A percentile compares a stretch with the other conserved stretches of the same genome.
Evolutionary conservation across 1,140 invertebrate species (phyloP).

Genomic region (Lethocerus indicus): DNA sequence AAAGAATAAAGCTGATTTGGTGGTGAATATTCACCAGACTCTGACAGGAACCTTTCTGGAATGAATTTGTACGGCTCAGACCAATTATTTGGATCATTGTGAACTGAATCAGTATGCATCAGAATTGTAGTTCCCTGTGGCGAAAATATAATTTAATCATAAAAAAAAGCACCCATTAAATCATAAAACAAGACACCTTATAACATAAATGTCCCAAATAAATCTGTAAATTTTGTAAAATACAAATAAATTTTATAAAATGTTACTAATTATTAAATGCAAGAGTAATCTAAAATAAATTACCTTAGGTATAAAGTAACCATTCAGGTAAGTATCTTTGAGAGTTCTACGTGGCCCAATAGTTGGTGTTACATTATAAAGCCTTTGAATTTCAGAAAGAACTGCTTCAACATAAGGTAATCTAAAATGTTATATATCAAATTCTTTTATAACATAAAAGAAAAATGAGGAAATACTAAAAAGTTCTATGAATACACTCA

Average conservation of each 20-base stretch:
- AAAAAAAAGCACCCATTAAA: too few relatives aligned
- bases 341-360: constrained; percentile 47
- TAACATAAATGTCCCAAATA: too few relatives aligned
- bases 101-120: constrained; percentile 42
- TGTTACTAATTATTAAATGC: too few relatives aligned
- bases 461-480: too few relatives aligned
- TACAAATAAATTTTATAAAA: too few relatives aligned
- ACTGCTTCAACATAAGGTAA: constrained; percentile 45
- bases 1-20: constrained; percentile 42
- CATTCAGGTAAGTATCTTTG: constrained; percentile 34
- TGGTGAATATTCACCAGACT: constrained; percentile 27
- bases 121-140: constrained; percentile 36
- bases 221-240: too few relatives aligned
- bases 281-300: too few relatives aligned
- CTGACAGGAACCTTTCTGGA: constrained; percentile 48
- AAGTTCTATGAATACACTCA: too few relatives aligned
- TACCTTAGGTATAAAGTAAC: constrained; percentile 46
- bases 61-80: constrained; percentile 46
- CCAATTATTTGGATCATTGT: constrained; percentile 41
- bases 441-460: too few relatives aligned
- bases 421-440: too few relatives aligned
- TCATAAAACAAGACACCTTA: too few relatives aligned
- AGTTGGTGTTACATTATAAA: constrained; percentile 40
- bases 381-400: constrained; percentile 42
- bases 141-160: constrained; percentile 9